Percentiles rank a stretch among this genome's conserved stretches.
These are phyloP conservation scores for Nothobranchius kuhntae DNA, from an alignment of 2,113 vertebrate genomes.

Conservation along the genomic window DNA sequence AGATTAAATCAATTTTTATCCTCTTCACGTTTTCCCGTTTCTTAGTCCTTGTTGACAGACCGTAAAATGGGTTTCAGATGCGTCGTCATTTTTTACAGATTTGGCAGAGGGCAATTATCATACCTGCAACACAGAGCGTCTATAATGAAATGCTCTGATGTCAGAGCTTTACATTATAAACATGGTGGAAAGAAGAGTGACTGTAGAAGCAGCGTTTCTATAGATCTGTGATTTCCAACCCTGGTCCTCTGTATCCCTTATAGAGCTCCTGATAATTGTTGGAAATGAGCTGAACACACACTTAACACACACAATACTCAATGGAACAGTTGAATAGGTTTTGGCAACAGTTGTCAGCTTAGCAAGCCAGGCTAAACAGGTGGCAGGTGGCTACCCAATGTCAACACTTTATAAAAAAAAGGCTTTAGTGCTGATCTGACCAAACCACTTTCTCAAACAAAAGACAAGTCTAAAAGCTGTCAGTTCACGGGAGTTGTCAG, in stretches of 20 bases:
- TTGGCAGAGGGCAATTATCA: conserved; percentile 32
- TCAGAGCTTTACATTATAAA: conserved; percentile 50
- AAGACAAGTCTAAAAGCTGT: conserved; percentile 43
- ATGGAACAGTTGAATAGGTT: conserved; percentile 36
- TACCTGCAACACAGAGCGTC: conserved; percentile 43
- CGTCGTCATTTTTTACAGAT: conserved; percentile 39
- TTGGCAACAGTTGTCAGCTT: conserved; percentile 43
- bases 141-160: conserved; percentile 49
- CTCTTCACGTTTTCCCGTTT: conserved; percentile 42
- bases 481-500: not conserved
- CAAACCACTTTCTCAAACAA: conserved; percentile 28
- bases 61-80: conserved; percentile 70
- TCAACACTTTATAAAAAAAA: conserved; percentile 34
- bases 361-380: conserved; percentile 59
- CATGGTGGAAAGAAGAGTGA: conserved; percentile 31
- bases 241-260: too few relatives aligned
- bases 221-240: conserved; percentile 19
- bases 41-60: conserved; percentile 60
- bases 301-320: not conserved
- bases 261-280: conserved; percentile 1
- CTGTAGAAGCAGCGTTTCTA: conserved; percentile 34
- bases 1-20: conserved; percentile 72
- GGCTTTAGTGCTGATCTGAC: conserved; percentile 39
- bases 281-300: conserved; percentile 16
- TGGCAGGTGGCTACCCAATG: conserved; percentile 52